Evolutionary conservation across 2,797 vertebrate genomes (phyloP), one percentile per base, ranked within the genome.

Genomic region (Anguilla obscura): DNA sequence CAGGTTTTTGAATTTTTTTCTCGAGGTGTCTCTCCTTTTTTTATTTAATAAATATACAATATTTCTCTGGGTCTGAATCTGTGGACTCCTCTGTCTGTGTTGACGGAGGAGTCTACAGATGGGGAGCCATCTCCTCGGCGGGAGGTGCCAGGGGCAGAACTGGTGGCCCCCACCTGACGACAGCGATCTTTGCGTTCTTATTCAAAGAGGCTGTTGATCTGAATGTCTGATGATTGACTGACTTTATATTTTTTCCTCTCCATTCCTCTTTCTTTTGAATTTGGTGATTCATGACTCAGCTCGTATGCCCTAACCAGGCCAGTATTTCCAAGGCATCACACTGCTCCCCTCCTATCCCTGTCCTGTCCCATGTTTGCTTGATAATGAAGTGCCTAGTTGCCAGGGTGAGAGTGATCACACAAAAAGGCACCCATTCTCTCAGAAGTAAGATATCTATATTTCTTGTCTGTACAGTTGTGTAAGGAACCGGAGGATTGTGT

Each of bases 401-500:
- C 40, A 84, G 80, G 63, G 27, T 54, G 80, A 66, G 82, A 84
- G 10, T n/a, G 48, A 40, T 71, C 30, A n/a, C 82, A 14, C 21
- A 16, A 30, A 71, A 83, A 56, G 71, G 87, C 48, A 27, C 56
- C 9, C 14, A 10, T 6, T 30, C 63, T 71, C n/a, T 24, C 87
- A n/a, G 8, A 60, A n/a, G 4, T 45, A n/a, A 60, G 58, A 58
- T 82, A 33, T 88, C 30, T 79, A 74, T 84, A 56, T 86, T 88
- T 88, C 56, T 74, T 33, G 58, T 86, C 82, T 71, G 54, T 40
- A 71, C 87, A 58, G 40, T 76, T 30, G 21, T 89, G 83, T 79
- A 52, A 86, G 86, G 58, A 84, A 27, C 36, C 40, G 4, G 56
- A 79, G 80, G 52, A 52, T 45, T 36, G 82, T 48, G 50, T 60